Percentiles rank a stretch among this genome's conserved stretches.
These are phyloP conservation scores for Homalodisca vitripennis DNA, from an alignment of 1,140 invertebrate genomes.

Conservation along the genomic window DNA sequence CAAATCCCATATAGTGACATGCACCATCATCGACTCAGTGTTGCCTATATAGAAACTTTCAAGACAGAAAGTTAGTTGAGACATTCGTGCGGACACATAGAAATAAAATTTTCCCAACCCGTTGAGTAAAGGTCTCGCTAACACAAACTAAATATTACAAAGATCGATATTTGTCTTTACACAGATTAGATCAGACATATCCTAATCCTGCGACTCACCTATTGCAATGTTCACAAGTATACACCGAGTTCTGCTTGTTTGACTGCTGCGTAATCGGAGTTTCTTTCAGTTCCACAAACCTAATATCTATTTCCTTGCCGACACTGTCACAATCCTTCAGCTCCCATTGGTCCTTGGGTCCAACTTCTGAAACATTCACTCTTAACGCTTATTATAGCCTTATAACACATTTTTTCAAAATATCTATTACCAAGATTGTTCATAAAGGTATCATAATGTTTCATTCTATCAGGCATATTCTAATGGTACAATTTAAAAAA, in stretches of 20 bases:
- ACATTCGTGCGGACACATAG: background rate
- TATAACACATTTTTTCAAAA: background rate
- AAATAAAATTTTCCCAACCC: background rate
- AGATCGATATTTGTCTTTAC: background rate
- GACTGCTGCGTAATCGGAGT: background rate
- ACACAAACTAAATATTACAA: background rate
- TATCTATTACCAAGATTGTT: background rate
- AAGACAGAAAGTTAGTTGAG: background rate
- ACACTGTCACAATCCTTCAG: background rate
- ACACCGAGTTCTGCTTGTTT: background rate
- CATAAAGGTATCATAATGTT: too few relatives aligned
- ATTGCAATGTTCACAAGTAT: slow-evolving; percentile 6
- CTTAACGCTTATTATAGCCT: background rate
- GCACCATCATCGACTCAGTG: too few relatives aligned
- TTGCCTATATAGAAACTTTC: background rate
- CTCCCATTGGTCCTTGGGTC: background rate
- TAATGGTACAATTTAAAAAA: too few relatives aligned
- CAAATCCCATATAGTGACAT: too few relatives aligned
- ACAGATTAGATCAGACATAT: background rate
- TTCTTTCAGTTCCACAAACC: background rate
- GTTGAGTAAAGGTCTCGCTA: background rate
- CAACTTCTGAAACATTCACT: background rate
- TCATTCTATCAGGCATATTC: too few relatives aligned
- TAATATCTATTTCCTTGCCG: background rate
- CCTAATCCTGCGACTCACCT: background rate